Percentiles rank a stretch among this genome's conserved stretches.
Conservation (phyloP, 2,888 invertebrate species). For the Emmelina monodactyla region DNA sequence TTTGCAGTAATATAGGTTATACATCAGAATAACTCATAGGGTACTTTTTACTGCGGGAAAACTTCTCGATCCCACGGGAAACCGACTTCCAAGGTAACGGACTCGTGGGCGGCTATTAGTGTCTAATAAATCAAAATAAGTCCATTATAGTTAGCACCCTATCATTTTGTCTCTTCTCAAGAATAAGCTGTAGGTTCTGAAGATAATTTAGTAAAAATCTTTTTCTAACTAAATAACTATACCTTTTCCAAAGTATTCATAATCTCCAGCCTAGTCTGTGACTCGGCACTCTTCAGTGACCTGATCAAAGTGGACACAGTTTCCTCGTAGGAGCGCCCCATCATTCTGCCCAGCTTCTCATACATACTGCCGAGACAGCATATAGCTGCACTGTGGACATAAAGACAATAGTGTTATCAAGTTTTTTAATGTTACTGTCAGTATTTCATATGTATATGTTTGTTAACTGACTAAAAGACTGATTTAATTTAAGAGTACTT, state of each 20-base stretch:
- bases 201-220: not conserved
- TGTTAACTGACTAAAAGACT: not conserved
- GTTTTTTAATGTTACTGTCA: not conserved
- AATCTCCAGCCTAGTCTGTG: conserved; percentile 95
- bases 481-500: not conserved
- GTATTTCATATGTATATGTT: not conserved
- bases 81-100: too few relatives aligned
- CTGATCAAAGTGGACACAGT: conserved; percentile 92
- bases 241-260: conserved; percentile 97
- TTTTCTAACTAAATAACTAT: conserved; percentile 12
- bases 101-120: too few relatives aligned
- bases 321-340: conserved; percentile 98
- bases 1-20: too few relatives aligned
- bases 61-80: too few relatives aligned
- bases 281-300: conserved; percentile 92
- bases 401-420: not conserved
- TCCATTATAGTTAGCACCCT: too few relatives aligned
- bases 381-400: conserved; percentile 84
- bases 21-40: too few relatives aligned
- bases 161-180: too few relatives aligned
- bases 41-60: too few relatives aligned
- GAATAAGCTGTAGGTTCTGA: too few relatives aligned
- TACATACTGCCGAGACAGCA: conserved; percentile 97
- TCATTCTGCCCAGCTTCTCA: conserved; percentile 97
- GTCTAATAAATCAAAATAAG: too few relatives aligned